phyloP scores from a whole-genome alignment of 2,113 vertebrate species.

The Varanus komodoensis region DNA sequence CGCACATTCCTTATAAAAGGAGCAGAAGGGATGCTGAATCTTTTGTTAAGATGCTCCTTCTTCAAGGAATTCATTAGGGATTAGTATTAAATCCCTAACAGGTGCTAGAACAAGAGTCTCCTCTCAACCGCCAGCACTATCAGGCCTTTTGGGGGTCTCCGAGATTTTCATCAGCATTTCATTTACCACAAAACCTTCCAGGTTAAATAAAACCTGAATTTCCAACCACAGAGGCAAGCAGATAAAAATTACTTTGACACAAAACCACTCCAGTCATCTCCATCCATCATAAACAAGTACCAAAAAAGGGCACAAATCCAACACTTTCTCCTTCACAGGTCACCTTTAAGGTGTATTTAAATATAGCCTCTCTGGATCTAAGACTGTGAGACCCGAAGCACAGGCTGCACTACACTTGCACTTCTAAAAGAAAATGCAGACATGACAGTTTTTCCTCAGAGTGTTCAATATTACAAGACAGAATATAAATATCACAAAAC shows the following conservation, averaged over 20 bases:
- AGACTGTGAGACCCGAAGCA: slow-evolving; percentile 62
- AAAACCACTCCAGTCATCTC: slow-evolving; percentile 53
- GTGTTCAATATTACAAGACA: slow-evolving; percentile 70
- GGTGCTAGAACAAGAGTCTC: slow-evolving; percentile 18
- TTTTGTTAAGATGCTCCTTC: slow-evolving; percentile 43
- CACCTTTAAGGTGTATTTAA: slow-evolving; percentile 70
- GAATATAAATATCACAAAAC: slow-evolving; percentile 75
- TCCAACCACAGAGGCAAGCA: slow-evolving; percentile 44
- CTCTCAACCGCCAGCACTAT: slow-evolving; percentile 38
- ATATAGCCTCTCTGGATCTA: slow-evolving; percentile 53
- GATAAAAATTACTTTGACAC: slow-evolving; percentile 46
- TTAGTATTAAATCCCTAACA: not conserved
- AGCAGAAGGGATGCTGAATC: slow-evolving; percentile 6
- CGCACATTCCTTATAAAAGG: slow-evolving; percentile 26
- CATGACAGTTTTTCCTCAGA: slow-evolving; percentile 69
- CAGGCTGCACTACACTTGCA: slow-evolving; percentile 61
- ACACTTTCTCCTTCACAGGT: slow-evolving; percentile 60
- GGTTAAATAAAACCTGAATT: slow-evolving; percentile 37
- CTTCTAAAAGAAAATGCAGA: slow-evolving; percentile 71
- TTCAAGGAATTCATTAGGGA: slow-evolving; percentile 57
- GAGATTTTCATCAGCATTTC: slow-evolving; percentile 28
- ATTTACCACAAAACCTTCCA: slow-evolving; percentile 45
- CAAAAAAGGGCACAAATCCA: slow-evolving; percentile 40
- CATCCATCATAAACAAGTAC: slow-evolving; percentile 43
- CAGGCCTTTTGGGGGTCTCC: not conserved